Evolutionary conservation across 2,888 invertebrate species (phyloP), one percentile per base, ranked within the genome.

Genomic region (Lottia gigantea): DNA sequence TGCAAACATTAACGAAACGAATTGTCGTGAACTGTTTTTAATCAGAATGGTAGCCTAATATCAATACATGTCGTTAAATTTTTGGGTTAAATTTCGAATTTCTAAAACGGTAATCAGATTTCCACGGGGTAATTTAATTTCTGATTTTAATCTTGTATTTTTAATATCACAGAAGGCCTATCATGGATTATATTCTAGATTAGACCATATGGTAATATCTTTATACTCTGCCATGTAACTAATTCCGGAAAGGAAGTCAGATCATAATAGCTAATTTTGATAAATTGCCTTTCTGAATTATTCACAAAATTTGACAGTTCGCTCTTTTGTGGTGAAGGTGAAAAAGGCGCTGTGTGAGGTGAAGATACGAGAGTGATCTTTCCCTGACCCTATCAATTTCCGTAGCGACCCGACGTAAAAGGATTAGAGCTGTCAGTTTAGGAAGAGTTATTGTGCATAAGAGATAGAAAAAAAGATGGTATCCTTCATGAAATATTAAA

Each of bases 291-390:
- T 55, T 19, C 23, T 55, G 55, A 55, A 55, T 55, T 55, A 55
- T 55, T 55, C 55, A 55, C 19, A 55, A 55, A 23, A 55, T 55
- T 55, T 55, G 55, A 55, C 55, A 55, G 55, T 23, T 55, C 55
- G 55, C 55, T 55, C 55, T 55, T 55, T 55, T 55, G 55, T 55
- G 55, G 55, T 55, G 55, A 23, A 55, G 55, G 55, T 55, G 55
- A 23, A 55, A 40, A 55, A 55, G 23, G 23, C 23, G 55, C 55
- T 55, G 55, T 55, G 55, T 55, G 55, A 55, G 55, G 55, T 55
- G 55, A 55, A 55, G 19, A 55, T 23, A 55, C 55, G 55, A 55
- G 55, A 55, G 19, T 55, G 55, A 55, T 55, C 55, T 55, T 55
- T 55, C 23, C 55, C 19, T 55, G 55, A 55, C 55, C 55, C 55